phyloP scores from a whole-genome alignment of 2,113 vertebrate species.

The Poeciliopsis retropinna region DNA sequence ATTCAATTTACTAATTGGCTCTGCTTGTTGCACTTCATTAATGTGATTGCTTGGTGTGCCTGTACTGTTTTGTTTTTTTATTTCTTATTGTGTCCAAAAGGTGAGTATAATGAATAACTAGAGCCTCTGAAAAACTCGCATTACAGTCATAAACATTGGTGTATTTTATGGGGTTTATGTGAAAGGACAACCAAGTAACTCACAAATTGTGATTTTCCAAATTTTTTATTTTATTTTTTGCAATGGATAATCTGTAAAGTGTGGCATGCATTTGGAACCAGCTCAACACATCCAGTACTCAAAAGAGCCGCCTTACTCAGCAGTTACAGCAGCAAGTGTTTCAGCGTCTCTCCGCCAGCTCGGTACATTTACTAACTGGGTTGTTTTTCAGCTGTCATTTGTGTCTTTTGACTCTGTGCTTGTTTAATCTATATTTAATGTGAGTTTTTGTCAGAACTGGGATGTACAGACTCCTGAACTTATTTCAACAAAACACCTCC shows the following conservation, averaged over 20 bases:
- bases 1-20: conserved; percentile 1
- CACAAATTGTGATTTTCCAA: not conserved
- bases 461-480: too few species aligned
- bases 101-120: not conserved
- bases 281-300: too few species aligned
- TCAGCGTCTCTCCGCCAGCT: not conserved
- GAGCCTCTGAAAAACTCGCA: not conserved
- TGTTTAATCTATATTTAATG: too few species aligned
- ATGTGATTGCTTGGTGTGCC: not conserved
- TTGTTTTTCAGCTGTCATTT: not conserved
- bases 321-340: not conserved
- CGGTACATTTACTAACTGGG: not conserved
- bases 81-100: not conserved
- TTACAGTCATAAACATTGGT: not conserved
- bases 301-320: not conserved
- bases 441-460: not conserved
- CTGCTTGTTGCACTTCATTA: not conserved
- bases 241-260: not conserved
- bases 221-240: not conserved
- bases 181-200: not conserved
- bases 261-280: not conserved
- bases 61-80: not conserved
- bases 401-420: not conserved
- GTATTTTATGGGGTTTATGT: not conserved
- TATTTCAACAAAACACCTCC: too few species aligned